Evolutionary conservation across 2,888 invertebrate genomes (phyloP).

Genomic region (Limenitis camilla): DNA sequence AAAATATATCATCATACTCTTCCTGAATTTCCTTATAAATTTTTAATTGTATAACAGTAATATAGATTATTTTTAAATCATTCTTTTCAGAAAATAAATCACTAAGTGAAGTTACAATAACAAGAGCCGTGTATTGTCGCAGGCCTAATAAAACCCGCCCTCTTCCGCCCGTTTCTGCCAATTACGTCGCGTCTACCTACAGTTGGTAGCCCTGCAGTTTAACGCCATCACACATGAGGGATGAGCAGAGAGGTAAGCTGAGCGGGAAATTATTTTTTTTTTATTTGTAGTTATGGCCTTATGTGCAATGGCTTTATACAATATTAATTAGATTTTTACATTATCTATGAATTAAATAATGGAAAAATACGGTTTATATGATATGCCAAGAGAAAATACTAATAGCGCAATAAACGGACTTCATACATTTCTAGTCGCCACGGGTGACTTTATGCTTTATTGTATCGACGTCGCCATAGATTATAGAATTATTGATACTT

Average conservation of each 20-base stretch:
- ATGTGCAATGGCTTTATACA: too few species aligned
- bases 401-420: too few species aligned
- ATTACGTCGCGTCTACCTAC: slow-evolving; percentile 33
- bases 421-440: too few species aligned
- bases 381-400: too few species aligned
- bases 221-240: slow-evolving; percentile 27
- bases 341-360: too few species aligned
- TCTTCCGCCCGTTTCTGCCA: slow-evolving; percentile 39
- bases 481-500: too few species aligned
- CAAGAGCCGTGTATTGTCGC: slow-evolving; percentile 20
- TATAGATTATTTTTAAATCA: background rate
- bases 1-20: too few species aligned
- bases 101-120: slow-evolving; percentile 15
- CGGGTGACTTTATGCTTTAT: too few species aligned
- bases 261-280: slow-evolving; percentile 20
- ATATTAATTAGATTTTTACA: too few species aligned
- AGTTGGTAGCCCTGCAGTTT: slow-evolving; percentile 54
- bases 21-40: too few species aligned
- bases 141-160: slow-evolving; percentile 24
- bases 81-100: slow-evolving; percentile 8
- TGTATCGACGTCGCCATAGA: too few species aligned
- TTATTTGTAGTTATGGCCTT: background rate
- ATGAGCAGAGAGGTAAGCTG: slow-evolving; percentile 29
- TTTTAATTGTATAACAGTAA: background rate
- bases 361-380: too few species aligned